Percentiles rank a stretch among this genome's conserved stretches.
These are phyloP conservation scores for Spilarctia lutea DNA, from an alignment of 2,888 invertebrate genomes.

Conservation along the genomic window DNA sequence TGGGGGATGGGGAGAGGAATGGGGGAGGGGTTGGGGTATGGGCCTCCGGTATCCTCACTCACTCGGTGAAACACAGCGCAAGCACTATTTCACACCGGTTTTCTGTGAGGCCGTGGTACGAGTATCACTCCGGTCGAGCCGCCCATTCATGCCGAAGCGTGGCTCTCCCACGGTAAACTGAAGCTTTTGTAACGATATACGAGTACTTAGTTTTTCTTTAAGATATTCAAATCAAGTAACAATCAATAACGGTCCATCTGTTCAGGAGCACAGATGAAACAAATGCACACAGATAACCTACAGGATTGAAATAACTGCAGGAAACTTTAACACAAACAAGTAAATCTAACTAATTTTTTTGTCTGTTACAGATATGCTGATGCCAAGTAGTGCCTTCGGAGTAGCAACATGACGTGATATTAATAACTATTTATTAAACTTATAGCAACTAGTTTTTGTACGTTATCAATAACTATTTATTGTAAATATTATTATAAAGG, in stretches of 20 bases:
- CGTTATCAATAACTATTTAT: constrained; percentile 32
- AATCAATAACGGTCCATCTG: neutral
- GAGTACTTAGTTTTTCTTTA: too few relatives aligned
- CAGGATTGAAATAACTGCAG: neutral
- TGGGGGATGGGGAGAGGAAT: too few relatives aligned
- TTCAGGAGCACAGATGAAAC: neutral
- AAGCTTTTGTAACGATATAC: too few relatives aligned
- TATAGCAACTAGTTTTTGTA: constrained; percentile 23
- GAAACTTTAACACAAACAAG: neutral
- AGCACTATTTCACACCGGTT: too few relatives aligned
- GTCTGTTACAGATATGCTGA: constrained; percentile 75
- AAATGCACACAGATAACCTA: neutral
- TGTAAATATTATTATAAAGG: constrained; percentile 25
- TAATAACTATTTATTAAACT: constrained; percentile 11
- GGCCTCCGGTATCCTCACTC: too few relatives aligned
- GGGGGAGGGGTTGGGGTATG: too few relatives aligned
- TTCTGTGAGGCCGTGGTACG: too few relatives aligned
- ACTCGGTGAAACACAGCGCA: too few relatives aligned
- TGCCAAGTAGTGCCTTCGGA: constrained; percentile 79
- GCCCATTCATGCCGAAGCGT: too few relatives aligned
- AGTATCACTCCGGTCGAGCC: too few relatives aligned
- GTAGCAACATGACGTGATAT: constrained; percentile 42
- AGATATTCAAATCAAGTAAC: neutral
- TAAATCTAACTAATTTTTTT: neutral
- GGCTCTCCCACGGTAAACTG: too few relatives aligned